Evolutionary conservation across 2,888 invertebrate species (phyloP).

Genomic region (Bombyx huttoni): DNA sequence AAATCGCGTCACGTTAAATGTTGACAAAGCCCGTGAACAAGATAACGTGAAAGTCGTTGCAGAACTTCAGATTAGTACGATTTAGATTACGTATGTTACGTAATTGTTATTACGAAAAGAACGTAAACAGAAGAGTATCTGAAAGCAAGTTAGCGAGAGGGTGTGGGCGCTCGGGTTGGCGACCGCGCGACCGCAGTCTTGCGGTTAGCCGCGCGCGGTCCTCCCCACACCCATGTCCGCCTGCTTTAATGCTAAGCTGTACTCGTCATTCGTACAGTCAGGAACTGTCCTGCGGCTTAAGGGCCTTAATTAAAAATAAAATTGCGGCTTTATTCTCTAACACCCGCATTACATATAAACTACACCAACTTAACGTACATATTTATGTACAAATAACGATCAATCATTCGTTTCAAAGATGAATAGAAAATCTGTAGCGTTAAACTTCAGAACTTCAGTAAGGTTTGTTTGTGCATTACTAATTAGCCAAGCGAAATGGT

Average conservation of each 20-base stretch:
- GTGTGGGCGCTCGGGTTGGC: constrained; percentile 18
- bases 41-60: no score
- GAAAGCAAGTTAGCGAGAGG: constrained; percentile 16
- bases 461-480: constrained; percentile 23
- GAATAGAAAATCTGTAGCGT: not conserved
- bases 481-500: constrained; percentile 12
- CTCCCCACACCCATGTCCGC: constrained; percentile 16
- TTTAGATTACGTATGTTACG: not conserved
- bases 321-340: constrained; percentile 3
- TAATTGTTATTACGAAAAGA: not conserved
- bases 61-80: no score
- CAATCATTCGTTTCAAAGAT: not conserved
- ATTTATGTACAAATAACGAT: not conserved
- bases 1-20: no score
- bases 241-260: constrained; percentile 26
- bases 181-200: constrained; percentile 30
- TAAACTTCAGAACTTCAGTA: constrained; percentile 2
- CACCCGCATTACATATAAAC: not conserved
- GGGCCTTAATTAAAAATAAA: constrained; percentile 21
- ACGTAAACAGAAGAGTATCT: constrained; percentile 29
- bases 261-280: constrained; percentile 20
- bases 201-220: constrained; percentile 35
- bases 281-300: constrained; percentile 13
- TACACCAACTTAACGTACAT: not conserved
- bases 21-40: no score